Evolutionary conservation across 1,140 invertebrate species (phyloP).

Genomic region (Camponotus vicinus): DNA sequence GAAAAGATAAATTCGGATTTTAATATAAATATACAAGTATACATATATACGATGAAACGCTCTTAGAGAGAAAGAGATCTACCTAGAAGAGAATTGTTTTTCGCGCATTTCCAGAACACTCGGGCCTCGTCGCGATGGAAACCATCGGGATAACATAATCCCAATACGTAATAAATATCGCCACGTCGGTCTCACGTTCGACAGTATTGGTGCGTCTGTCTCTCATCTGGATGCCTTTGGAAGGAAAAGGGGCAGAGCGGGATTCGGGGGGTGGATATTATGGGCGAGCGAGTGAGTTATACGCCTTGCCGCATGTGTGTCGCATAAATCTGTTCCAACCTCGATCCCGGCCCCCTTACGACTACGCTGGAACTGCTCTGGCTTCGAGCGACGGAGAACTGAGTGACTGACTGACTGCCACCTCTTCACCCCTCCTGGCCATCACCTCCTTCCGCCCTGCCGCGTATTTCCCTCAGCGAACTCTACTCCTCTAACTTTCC

Average conservation of each 20-base stretch:
- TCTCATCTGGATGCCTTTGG: slow-evolving; percentile 78
- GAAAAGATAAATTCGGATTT: background rate
- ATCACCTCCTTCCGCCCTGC: slow-evolving; percentile 46
- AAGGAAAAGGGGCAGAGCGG: slow-evolving; percentile 64
- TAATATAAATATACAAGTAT: too few relatives aligned
- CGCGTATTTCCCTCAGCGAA: slow-evolving; percentile 57
- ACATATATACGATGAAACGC: background rate
- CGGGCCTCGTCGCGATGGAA: slow-evolving; percentile 52
- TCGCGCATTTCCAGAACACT: slow-evolving; percentile 23
- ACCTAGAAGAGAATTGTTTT: background rate
- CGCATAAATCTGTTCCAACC: slow-evolving; percentile 85
- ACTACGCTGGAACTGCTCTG: slow-evolving; percentile 76
- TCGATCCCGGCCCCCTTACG: slow-evolving; percentile 80
- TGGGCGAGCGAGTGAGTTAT: slow-evolving; percentile 85
- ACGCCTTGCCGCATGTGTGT: slow-evolving; percentile 85
- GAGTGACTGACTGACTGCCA: slow-evolving; percentile 79
- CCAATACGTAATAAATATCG: slow-evolving; percentile 84
- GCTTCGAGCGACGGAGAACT: slow-evolving; percentile 74
- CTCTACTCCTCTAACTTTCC: slow-evolving; percentile 55
- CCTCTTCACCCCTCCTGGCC: slow-evolving; percentile 58
- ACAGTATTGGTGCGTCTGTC: slow-evolving; percentile 81
- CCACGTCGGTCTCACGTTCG: slow-evolving; percentile 70
- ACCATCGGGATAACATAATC: slow-evolving; percentile 80
- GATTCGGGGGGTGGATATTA: slow-evolving; percentile 79
- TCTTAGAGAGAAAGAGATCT: slow-evolving; percentile 14